Evolutionary conservation across 2,113 vertebrate species (phyloP).

Genomic region (Labeo rohita): DNA sequence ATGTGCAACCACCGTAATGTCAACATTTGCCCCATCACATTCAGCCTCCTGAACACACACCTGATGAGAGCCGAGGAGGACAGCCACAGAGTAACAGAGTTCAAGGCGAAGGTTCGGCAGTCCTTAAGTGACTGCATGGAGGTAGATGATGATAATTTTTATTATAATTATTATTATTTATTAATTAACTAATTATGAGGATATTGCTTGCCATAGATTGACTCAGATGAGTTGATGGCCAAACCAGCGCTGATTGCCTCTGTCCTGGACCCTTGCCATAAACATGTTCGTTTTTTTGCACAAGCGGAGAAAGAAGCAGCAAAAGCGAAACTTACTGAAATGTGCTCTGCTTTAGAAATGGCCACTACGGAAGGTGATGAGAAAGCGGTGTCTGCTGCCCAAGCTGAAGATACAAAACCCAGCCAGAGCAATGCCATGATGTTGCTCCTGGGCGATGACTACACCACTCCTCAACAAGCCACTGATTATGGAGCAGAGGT

Average conservation of each 20-base stretch:
- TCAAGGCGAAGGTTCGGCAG: too few relatives aligned
- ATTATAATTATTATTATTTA: neutral
- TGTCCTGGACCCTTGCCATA: neutral
- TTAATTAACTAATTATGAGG: neutral
- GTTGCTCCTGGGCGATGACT: too few relatives aligned
- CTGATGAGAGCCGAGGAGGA: constrained; percentile 50
- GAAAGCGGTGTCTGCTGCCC: too few relatives aligned
- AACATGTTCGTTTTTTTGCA: too few relatives aligned
- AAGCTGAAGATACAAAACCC: too few relatives aligned
- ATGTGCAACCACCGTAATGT: constrained; percentile 68
- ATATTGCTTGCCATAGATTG: neutral
- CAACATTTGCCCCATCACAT: constrained; percentile 70
- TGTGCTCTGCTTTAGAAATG: too few relatives aligned
- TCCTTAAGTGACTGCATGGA: neutral
- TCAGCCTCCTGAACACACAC: constrained; percentile 71
- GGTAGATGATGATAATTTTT: neutral
- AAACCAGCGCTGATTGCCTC: neutral
- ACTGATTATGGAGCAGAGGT: constrained; percentile 57
- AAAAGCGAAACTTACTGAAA: too few relatives aligned
- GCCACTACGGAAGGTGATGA: too few relatives aligned
- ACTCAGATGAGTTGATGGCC: neutral
- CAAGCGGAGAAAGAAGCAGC: too few relatives aligned
- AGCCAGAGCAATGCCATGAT: too few relatives aligned
- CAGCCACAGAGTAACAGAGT: neutral
- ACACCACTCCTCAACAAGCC: too few relatives aligned